Conservation (phyloP, 2,113 vertebrate species). For the Phylloscopus trochilus region DNA sequence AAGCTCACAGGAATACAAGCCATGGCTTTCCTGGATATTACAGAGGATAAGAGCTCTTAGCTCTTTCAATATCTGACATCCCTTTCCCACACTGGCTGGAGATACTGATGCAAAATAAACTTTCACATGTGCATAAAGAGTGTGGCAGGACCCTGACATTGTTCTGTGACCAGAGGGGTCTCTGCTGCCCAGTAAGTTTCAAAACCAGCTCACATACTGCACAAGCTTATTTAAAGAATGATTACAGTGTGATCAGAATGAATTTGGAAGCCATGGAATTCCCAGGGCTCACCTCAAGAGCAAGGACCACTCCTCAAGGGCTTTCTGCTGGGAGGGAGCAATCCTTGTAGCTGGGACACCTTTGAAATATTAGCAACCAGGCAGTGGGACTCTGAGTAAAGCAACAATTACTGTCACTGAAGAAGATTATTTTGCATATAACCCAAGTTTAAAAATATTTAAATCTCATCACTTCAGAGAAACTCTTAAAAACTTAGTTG, state of each 20-base stretch:
- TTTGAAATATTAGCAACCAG: not conserved
- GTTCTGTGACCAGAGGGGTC: not conserved
- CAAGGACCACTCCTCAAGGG: not conserved
- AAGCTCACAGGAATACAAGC: not conserved
- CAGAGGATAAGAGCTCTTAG: not conserved
- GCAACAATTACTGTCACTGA: not conserved
- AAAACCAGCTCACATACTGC: not conserved
- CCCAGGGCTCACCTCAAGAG: not conserved
- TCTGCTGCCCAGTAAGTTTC: not conserved
- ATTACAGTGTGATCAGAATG: not conserved
- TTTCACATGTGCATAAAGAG: not conserved
- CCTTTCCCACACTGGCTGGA: not conserved
- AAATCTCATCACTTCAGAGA: not conserved
- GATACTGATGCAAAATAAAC: not conserved
- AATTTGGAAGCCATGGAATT: not conserved
- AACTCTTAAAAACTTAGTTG: not conserved
- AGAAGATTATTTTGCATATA: not conserved
- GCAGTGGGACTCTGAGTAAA: not conserved
- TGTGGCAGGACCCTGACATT: not conserved
- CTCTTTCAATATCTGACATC: not conserved
- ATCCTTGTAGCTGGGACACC: fast-evolving
- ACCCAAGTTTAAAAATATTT: not conserved
- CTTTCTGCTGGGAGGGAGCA: not conserved
- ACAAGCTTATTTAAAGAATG: not conserved
- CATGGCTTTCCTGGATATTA: not conserved